phyloP scores from a whole-genome alignment of 2,113 vertebrate genomes.

The Tachysurus fulvidraco region DNA sequence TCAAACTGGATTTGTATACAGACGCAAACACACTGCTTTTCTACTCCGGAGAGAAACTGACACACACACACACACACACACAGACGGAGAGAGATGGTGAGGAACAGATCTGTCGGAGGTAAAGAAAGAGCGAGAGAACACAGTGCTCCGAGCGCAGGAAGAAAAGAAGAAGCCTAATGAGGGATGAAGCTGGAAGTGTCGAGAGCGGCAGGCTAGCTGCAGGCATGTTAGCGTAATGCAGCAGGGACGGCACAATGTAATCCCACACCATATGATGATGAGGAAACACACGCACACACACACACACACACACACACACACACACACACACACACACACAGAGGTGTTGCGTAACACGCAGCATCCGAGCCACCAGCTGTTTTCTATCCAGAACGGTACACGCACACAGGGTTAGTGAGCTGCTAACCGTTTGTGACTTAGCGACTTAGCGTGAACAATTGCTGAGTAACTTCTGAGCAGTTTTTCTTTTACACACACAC shows the following conservation, averaged over 20 bases:
- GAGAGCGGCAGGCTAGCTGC: conserved; percentile 21
- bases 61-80: conserved; percentile 37
- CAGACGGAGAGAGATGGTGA: background rate
- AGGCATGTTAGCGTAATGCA: conserved; percentile 2
- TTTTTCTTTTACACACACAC: background rate
- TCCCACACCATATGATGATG: conserved; percentile 51
- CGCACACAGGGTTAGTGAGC: conserved; percentile 24
- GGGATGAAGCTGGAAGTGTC: conserved; percentile 14
- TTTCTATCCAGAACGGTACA: conserved; percentile 18
- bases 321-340: conserved; percentile 25
- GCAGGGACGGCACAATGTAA: background rate
- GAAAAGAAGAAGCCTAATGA: conserved; percentile 31
- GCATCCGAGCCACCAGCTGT: conserved; percentile 14
- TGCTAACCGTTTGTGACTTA: conserved; percentile 5
- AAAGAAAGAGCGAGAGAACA: conserved; percentile 1
- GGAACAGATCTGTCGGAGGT: conserved; percentile 1
- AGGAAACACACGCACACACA: conserved; percentile 46
- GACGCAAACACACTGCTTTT: background rate
- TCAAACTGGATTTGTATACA: background rate
- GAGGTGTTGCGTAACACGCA: conserved; percentile 6
- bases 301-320: conserved; percentile 25
- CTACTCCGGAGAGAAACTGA: background rate
- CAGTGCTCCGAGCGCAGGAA: background rate
- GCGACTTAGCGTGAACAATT: background rate
- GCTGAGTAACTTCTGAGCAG: conserved; percentile 12